Base-by-base conservation (phyloP, 2,888 invertebrate genomes). In the Hydropsyche betteni region DNA sequence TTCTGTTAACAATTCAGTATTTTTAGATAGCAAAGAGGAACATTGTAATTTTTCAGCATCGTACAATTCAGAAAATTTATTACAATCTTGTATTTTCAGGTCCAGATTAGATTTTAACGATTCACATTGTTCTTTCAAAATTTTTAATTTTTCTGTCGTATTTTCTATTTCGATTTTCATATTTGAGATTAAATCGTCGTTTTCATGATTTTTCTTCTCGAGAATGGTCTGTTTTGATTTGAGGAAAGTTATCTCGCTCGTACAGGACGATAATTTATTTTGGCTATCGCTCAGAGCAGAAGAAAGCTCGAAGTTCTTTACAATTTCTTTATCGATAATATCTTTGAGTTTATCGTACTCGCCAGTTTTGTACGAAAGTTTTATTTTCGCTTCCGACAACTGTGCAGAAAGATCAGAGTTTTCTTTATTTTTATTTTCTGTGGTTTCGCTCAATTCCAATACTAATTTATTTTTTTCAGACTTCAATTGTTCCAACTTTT, bases 401-500 rank as follows among this genome's bases (percentile, higher is more conserved):
- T 78, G 50, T 2, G 44, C 16, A 16, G 72, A 58, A n/a, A 58
- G 0, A 36, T 72, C 72, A 70, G 8, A 10, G 33, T 52, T 33
- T 33, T 53, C 52, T 53, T 70, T 53, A 2, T 14, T 10, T 4
- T 24, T 24, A 2, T 58, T 58, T 2, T 16, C 8, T 3, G 24
- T 8, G 16, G 16, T 14, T 58, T 24, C 58, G 24, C 5, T 14
- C 58, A 58, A 14, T 8, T 14, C 58, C 58, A 58, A 0, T 64
- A 36, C 0, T 1, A 33, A 1, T 5, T 36, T 36, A 0, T 4
- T 36, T 0, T 10, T 36, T 34, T 64, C 36, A 34, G 36, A 33
- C 7, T 10, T 64, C 76, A 83, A 83, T 82, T 85, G 85, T 76
- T 85, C 84, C 38, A 86, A 83, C 70, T 87, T 85, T 82, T 81